Conservation (phyloP, 2,113 vertebrate species). For the Menidia beryllina region DNA sequence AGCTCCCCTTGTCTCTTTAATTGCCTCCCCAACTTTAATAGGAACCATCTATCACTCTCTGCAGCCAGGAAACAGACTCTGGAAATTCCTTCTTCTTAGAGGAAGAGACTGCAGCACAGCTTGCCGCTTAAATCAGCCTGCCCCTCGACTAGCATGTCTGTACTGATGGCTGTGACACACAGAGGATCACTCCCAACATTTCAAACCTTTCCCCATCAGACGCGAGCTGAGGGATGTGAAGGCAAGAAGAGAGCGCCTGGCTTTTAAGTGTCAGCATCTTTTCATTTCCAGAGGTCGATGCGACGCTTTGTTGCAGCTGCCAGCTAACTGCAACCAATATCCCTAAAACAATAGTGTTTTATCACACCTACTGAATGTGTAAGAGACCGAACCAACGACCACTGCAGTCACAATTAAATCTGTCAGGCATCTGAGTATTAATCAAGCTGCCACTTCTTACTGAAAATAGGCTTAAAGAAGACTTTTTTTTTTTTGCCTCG, state of each 20-base stretch:
- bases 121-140: slow-evolving; percentile 23
- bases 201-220: slow-evolving; percentile 4
- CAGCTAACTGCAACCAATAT: not conserved
- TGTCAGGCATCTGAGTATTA: not conserved
- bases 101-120: slow-evolving; percentile 22
- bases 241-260: not conserved
- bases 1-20: slow-evolving; percentile 64
- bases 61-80: slow-evolving; percentile 25
- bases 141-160: not conserved
- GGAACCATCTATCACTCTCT: slow-evolving; percentile 71
- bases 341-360: slow-evolving; percentile 10
- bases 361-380: slow-evolving; percentile 16
- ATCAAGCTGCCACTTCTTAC: not conserved
- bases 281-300: slow-evolving; percentile 29
- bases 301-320: slow-evolving; percentile 23
- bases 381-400: not conserved
- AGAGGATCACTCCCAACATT: slow-evolving; percentile 6
- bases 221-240: not conserved
- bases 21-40: slow-evolving; percentile 73
- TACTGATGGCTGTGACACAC: slow-evolving; percentile 20
- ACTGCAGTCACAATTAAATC: slow-evolving; percentile 12
- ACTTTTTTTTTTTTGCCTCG: not conserved
- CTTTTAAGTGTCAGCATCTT: slow-evolving; percentile 33
- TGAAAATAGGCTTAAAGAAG: not conserved
- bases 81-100: slow-evolving; percentile 51